Conservation (phyloP, 2,113 vertebrate species). For the Herpailurus yagouaroundi region DNA sequence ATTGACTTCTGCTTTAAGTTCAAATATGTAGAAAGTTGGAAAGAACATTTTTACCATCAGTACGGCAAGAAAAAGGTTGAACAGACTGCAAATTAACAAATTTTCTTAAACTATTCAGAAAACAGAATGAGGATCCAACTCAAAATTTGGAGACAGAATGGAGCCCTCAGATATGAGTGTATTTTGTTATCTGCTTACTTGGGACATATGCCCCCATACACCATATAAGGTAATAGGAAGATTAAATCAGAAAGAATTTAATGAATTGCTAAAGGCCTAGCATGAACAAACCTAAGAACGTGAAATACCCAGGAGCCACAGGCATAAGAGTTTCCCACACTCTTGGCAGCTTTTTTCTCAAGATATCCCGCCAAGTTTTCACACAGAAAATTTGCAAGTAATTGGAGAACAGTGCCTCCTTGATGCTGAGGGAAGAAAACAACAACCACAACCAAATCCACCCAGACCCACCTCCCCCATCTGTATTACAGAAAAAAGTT, state of each 20-base stretch:
- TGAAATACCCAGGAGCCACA: not conserved
- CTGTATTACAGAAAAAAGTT: not conserved
- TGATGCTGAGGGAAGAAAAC: not conserved
- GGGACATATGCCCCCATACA: not conserved
- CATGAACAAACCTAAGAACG: not conserved
- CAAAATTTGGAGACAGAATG: not conserved
- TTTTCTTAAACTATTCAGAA: not conserved
- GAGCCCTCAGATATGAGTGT: not conserved
- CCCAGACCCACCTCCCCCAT: not conserved
- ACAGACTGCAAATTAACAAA: not conserved
- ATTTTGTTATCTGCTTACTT: not conserved
- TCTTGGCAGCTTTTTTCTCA: not conserved
- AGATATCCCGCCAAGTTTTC: not conserved
- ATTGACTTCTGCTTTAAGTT: not conserved
- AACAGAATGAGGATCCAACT: not conserved
- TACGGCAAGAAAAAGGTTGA: not conserved
- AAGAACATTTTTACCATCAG: not conserved
- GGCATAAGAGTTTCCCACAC: not conserved
- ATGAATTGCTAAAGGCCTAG: not conserved
- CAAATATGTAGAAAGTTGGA: not conserved
- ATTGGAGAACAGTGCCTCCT: not conserved
- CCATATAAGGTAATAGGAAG: not conserved
- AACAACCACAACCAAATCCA: not conserved
- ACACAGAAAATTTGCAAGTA: not conserved
- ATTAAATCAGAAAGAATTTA: not conserved